Evolutionary conservation across 2,797 vertebrate species (phyloP).

Genomic region (Vultur gryphus): DNA sequence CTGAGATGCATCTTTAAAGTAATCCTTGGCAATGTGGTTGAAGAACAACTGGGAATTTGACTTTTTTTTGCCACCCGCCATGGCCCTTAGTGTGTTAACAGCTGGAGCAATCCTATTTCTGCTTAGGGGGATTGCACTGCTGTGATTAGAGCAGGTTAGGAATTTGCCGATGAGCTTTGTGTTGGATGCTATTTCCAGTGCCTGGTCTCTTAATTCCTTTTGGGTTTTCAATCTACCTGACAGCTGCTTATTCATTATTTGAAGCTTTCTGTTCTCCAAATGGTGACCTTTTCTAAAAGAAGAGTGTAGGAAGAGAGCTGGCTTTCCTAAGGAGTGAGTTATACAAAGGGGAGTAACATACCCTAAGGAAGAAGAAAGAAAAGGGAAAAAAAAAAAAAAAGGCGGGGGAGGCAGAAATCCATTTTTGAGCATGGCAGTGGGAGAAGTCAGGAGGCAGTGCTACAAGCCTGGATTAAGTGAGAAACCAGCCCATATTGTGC

Average conservation of each 20-base stretch:
- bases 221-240: conserved; percentile 16
- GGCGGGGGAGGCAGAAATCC: background rate
- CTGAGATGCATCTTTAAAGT: background rate
- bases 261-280: conserved; percentile 3
- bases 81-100: background rate
- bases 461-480: background rate
- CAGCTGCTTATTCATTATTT: conserved; percentile 2
- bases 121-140: background rate
- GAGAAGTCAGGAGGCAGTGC: background rate
- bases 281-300: conserved; percentile 22
- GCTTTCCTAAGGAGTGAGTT: background rate
- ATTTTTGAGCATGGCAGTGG: background rate
- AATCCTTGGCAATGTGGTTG: background rate
- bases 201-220: background rate
- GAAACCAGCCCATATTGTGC: background rate
- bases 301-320: background rate
- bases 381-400: accelerated
- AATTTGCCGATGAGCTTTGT: background rate
- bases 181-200: background rate
- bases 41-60: background rate
- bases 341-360: background rate
- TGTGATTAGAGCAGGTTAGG: background rate
- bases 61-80: background rate
- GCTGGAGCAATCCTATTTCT: background rate
- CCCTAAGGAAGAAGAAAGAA: background rate